These are phyloP conservation scores for Phyllostomus hastatus DNA, from an alignment of 2,113 vertebrate species.

Conservation along the genomic window DNA sequence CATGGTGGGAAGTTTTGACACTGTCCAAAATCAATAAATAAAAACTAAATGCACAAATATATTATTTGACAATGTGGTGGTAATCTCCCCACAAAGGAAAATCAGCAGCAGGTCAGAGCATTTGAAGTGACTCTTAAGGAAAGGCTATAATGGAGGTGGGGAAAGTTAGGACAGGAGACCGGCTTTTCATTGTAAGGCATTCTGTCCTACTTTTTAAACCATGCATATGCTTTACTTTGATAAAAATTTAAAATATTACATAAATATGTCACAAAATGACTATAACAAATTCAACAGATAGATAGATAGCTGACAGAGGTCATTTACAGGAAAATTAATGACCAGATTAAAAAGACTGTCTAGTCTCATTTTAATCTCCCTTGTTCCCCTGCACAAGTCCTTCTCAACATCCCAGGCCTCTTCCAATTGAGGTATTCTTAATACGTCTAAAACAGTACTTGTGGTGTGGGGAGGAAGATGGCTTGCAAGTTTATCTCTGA, in stretches of 20 bases:
- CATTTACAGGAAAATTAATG: not conserved
- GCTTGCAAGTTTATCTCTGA: not conserved
- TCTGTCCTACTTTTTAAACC: not conserved
- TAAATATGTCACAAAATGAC: not conserved
- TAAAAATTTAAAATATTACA: not conserved
- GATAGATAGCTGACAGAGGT: not conserved
- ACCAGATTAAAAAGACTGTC: not conserved
- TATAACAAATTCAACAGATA: not conserved
- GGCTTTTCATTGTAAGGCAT: not conserved
- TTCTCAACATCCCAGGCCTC: not conserved
- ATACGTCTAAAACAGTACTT: not conserved
- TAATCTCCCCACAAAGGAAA: not conserved
- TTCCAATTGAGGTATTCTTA: not conserved
- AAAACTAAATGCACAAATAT: not conserved
- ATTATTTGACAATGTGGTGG: not conserved
- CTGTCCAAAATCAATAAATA: not conserved
- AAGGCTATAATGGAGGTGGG: not conserved
- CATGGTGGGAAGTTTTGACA: not conserved
- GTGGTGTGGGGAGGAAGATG: not conserved
- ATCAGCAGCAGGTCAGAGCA: not conserved
- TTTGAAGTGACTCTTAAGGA: not conserved
- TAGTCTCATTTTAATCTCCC: not conserved
- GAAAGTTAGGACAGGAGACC: not conserved
- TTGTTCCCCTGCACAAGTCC: not conserved
- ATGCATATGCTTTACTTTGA: not conserved